Evolutionary conservation across 2,888 invertebrate species (phyloP), one percentile per base, ranked within the genome.

Genomic region (Amphimallon solstitiale): DNA sequence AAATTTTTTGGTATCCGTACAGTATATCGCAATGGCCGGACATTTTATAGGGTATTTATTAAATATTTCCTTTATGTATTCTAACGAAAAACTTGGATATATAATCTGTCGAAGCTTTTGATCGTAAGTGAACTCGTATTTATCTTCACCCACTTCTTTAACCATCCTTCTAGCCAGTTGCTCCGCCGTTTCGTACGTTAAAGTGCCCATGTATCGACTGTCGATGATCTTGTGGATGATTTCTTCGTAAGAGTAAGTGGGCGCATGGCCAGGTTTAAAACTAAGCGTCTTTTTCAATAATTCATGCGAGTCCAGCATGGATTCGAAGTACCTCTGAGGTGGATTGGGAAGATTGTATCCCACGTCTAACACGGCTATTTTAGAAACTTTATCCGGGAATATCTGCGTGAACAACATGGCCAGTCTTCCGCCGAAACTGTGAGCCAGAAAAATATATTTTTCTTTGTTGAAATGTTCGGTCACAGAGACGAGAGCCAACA

Each of bases 401-500:
- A 81, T 7, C 37, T 77, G 46, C 19, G 74, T 63, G 34, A 75
- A 78, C 15, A 75, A 68, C 1, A 73, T 14, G 10, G 79, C 80
- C 48, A 83, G 40, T 2, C 78, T 80, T 9, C 81, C 85, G 2
- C 87, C 87, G 69, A 86, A 75, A 71, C 83, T 83, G 62, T 85
- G 84, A 7, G 46, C 68, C 19, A 71, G 37, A 23, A 68, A 60
- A n/a, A 66, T 68, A 14, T 67, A 56, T 51, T 65, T 48, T 34
- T 68, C 49, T 38, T 65, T 61, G 7, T 67, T 56, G n/a, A 69
- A 68, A 49, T 67, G 63, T 6, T 70, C 66, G 15, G 54, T 46
- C 19, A 71, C 52, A 1, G 62, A 46, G 46, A 64, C 63, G 3
- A 68, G 10, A 21, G 63, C 37, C 12, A 81, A 82, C n/a, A 83